Evolutionary conservation across 2,797 vertebrate genomes (phyloP).

Genomic region (Enteromius fasciolatus): DNA sequence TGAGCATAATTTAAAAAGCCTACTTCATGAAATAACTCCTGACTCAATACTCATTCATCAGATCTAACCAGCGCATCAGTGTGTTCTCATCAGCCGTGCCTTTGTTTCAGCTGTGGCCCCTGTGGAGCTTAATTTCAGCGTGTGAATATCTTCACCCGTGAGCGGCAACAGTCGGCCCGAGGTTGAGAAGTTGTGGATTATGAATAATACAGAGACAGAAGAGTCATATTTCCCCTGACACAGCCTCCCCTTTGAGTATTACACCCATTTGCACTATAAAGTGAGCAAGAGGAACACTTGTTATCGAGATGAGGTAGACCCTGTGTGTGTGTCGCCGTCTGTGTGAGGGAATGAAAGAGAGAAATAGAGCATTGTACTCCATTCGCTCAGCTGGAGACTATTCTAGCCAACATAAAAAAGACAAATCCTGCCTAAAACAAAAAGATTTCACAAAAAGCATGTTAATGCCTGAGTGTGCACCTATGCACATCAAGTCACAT

Average conservation of each 20-base stretch:
- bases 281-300: slow-evolving; percentile 60
- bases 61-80: slow-evolving; percentile 35
- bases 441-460: slow-evolving; percentile 31
- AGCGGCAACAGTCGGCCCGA: slow-evolving; percentile 36
- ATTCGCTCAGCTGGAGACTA: slow-evolving; percentile 38
- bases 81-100: slow-evolving; percentile 20
- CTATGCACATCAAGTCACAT: slow-evolving; percentile 14
- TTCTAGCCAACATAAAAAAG: slow-evolving; percentile 43
- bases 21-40: slow-evolving; percentile 30
- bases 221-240: slow-evolving; percentile 53
- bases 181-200: slow-evolving; percentile 56
- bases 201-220: slow-evolving; percentile 55
- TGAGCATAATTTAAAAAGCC: slow-evolving; percentile 31
- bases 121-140: slow-evolving; percentile 44
- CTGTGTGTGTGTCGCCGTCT: slow-evolving; percentile 12
- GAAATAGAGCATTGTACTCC: slow-evolving; percentile 23
- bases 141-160: slow-evolving; percentile 48
- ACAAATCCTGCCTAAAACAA: slow-evolving; percentile 40
- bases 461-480: slow-evolving; percentile 7
- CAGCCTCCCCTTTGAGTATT: slow-evolving; percentile 52
- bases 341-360: slow-evolving; percentile 22
- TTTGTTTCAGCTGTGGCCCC: slow-evolving; percentile 45
- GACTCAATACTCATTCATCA: slow-evolving; percentile 46
- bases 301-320: slow-evolving; percentile 56
- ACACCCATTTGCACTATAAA: slow-evolving; percentile 63